Evolutionary conservation across 1,140 invertebrate genomes (phyloP).

Genomic region (Camponotus vicinus): DNA sequence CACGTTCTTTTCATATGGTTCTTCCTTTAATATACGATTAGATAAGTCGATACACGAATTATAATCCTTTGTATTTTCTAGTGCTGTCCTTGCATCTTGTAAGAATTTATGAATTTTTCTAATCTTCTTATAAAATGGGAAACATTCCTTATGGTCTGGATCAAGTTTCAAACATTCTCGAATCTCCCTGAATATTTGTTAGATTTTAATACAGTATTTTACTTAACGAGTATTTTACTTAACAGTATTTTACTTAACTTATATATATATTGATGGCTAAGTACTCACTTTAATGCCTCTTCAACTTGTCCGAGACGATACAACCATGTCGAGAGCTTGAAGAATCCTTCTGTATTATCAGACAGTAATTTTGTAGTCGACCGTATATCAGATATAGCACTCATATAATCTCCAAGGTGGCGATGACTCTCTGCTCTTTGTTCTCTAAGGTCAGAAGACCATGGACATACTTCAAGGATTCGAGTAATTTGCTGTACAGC

Average conservation of each 20-base stretch:
- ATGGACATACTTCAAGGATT: constrained; percentile 95
- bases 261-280: not conserved
- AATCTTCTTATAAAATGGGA: constrained; percentile 98
- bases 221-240: too few species aligned
- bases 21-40: constrained; percentile 89
- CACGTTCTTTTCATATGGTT: constrained; percentile 91
- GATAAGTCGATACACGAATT: constrained; percentile 92
- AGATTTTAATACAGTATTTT: constrained; percentile 4
- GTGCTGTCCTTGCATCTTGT: constrained; percentile 89
- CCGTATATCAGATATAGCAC: constrained; percentile 96
- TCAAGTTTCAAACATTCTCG: constrained; percentile 99
- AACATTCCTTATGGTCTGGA: constrained; percentile 98
- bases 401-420: constrained; percentile 92
- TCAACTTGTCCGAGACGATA: constrained; percentile 97
- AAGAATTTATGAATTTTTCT: constrained; percentile 98
- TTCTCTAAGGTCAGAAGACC: constrained; percentile 94
- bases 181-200: constrained; percentile 90
- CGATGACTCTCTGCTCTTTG: constrained; percentile 95
- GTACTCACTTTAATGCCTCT: constrained; percentile 93
- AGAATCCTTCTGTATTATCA: constrained; percentile 96
- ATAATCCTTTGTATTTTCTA: constrained; percentile 90
- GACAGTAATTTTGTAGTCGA: constrained; percentile 95
- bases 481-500: constrained; percentile 91
- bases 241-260: too few species aligned
- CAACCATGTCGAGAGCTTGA: constrained; percentile 93